Base-by-base conservation (phyloP, 2,797 vertebrate species). In the Helostoma temminkii region DNA sequence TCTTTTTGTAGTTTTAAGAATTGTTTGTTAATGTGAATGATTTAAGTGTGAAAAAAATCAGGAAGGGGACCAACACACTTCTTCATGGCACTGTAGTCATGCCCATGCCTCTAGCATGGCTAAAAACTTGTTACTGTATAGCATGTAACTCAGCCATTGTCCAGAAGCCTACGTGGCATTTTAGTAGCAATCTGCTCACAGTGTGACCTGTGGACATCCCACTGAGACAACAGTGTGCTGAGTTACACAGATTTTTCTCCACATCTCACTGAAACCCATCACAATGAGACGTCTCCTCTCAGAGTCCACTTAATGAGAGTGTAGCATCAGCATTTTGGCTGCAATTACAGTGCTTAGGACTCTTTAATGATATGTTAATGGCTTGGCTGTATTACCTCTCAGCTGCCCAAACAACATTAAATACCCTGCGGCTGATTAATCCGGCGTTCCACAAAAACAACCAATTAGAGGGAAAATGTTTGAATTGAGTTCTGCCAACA, bases 351-450 rank as follows among this genome's bases (percentile, higher is more conserved):
- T 78, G 84, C 87, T 90, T 85, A 91, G 83, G 81, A 84, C 81
- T 88, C 68, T 85, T 87, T 93, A 93, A 93, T 92, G 91, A 91
- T 89, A 90, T 91, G 92, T 87, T 93, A 93, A 93, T 93, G 88
- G 76, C 71, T 89, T 90, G 89, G 88, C 89, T 89, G 87, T 81
- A 84, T 89, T 91, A 89, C 83, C 89, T 88, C 86, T 91, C 91
- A 89, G 91, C 87, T 92, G 89, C 87, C 87, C 90, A 92, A 93
- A 92, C 88, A 92, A 92, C 92, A 91, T 92, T 90, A 90, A 89
- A 87, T 81, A 89, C 85, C 90, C 90, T 5, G 86, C 59, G 74
- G 89, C 84, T 91, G 89, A 92, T 91, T 84, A 89, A 90, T 91
- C 88, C 79, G 16, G 66, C 76, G 58, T 37, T 87, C 84, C 79